Evolutionary conservation across 1,140 invertebrate genomes (phyloP), one percentile per base, ranked within the genome.

Genomic region (Gryllus bimaculatus): DNA sequence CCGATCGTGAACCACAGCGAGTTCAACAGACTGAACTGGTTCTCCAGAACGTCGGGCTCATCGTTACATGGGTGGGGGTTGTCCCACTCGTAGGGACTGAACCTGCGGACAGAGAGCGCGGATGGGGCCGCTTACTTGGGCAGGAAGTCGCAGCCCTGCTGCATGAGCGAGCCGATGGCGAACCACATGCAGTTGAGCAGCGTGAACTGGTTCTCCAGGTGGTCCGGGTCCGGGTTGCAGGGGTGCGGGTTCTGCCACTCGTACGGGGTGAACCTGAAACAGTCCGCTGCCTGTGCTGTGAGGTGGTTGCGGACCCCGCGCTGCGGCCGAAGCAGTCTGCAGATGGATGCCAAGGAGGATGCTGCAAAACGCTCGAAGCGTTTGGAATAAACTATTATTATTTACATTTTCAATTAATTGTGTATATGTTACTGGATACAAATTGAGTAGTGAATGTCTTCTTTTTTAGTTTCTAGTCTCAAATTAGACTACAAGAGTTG

Each of bases 141-240:
- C 84, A 95, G 87, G 87, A 96, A 94, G 86, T 96, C 94, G 88
- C 93, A 95, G 83, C 94, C 94, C 88, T 96, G 94, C 85, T 95
- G 95, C 94, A 97, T 96, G 81, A 97, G 89, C 18, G 95, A 96
- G 81, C 95, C 96, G 83, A 98, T 95, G 78, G 95, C 95, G 88
- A 98, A 98, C 96, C 96, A 98, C 87, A 98, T 90, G 86, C 94
- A 96, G 88, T 98, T 98, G 83, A 95, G 90, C 73, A 97, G 87
- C 75, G 94, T 96, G 86, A 98, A 97, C 85, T 96, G 94, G 86
- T 96, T 98, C 86, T 96, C 94, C 85, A 92, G 88, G 82, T 91
- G 93, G 86, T 90, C 94, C 86, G 89, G 90, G 85, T 91, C 93
- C 80, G 89, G 91, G 83, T 94, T 92, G 85, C 93, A 93, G n/a